phyloP scores from a whole-genome alignment of 2,113 vertebrate genomes.

The Colius striatus region DNA sequence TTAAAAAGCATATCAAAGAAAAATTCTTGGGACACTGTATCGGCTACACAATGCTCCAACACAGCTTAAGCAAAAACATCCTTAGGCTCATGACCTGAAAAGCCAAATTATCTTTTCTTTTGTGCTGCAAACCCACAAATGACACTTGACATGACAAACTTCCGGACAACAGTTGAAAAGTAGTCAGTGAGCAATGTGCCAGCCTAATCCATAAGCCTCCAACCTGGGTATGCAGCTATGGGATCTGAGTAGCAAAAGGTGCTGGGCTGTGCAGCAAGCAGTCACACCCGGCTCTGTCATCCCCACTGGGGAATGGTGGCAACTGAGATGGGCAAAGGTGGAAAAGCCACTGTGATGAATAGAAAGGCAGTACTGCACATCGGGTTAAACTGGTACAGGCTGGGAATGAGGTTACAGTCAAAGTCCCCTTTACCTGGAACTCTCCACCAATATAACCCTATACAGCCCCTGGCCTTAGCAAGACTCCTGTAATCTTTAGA shows the following conservation, averaged over 20 bases:
- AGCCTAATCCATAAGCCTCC: neutral
- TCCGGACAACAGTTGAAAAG: neutral
- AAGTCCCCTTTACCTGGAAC: neutral
- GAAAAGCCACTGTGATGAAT: accelerated
- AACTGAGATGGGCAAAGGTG: neutral
- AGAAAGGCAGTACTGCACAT: too few species aligned
- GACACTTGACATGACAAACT: neutral
- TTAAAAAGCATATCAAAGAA: neutral
- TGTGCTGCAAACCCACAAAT: neutral
- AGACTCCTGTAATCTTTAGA: neutral
- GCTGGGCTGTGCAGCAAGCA: neutral
- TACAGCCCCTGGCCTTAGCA: accelerated
- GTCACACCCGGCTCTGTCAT: neutral
- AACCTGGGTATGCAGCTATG: accelerated
- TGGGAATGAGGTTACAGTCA: neutral
- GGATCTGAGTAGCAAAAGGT: neutral
- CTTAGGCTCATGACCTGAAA: neutral
- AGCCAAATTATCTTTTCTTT: neutral
- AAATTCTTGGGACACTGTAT: neutral
- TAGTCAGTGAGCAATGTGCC: neutral
- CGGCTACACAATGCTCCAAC: neutral
- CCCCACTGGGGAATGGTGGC: neutral
- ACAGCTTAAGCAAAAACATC: neutral
- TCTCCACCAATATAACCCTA: neutral
- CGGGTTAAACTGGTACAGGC: neutral